phyloP scores from a whole-genome alignment of 2,797 vertebrate species.

The Gymnocypris eckloni region DNA sequence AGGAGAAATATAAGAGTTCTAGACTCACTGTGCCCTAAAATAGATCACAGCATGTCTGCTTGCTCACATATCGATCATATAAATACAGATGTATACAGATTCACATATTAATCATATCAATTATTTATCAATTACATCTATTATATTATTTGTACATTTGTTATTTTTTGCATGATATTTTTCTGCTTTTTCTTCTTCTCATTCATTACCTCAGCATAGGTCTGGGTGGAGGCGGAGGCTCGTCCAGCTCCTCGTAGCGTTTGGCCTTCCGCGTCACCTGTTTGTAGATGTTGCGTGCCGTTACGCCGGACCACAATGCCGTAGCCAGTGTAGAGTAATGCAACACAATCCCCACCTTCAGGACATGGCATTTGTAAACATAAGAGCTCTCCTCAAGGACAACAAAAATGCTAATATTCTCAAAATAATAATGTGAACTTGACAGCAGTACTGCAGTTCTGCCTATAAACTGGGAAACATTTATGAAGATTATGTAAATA shows the following conservation, averaged over 20 bases:
- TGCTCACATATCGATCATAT: not conserved
- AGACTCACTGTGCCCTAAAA: not conserved
- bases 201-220: conserved; percentile 91
- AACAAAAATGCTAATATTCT: not conserved
- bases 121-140: not conserved
- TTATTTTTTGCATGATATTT: not conserved
- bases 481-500: not conserved
- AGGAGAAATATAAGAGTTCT: conserved; percentile 57
- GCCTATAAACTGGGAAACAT: not conserved
- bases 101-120: no score
- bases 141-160: not conserved
- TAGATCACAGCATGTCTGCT: not conserved
- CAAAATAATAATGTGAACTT: not conserved
- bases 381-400: not conserved
- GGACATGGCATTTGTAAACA: conserved; percentile 16
- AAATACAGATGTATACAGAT: no score
- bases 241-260: conserved; percentile 92
- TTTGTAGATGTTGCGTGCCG: conserved; percentile 96
- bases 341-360: conserved; percentile 93
- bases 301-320: conserved; percentile 94
- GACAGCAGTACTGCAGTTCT: not conserved
- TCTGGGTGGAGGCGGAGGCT: conserved; percentile 91
- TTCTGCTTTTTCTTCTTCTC: not conserved
- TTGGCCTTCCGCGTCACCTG: conserved; percentile 95
- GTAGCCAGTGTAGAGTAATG: conserved; percentile 97